These are phyloP conservation scores for Wiebesia pumilae DNA, from an alignment of 1,140 invertebrate species.

Conservation along the genomic window DNA sequence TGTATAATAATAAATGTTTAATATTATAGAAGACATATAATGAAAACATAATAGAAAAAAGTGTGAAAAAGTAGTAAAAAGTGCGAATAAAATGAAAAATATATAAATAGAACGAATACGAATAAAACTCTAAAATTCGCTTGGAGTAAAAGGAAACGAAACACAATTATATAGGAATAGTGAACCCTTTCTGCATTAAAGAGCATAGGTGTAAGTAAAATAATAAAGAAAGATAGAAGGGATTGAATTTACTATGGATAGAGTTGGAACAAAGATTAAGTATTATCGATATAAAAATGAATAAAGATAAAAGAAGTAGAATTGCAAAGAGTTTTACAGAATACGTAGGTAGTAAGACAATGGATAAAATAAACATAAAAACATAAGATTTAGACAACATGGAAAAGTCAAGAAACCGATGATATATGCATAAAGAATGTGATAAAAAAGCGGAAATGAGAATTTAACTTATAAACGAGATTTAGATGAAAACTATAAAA, in stretches of 20 bases:
- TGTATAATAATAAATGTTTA: background rate
- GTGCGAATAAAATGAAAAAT: background rate
- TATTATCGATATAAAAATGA: background rate
- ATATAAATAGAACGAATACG: background rate
- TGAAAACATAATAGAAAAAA: background rate
- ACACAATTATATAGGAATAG: background rate
- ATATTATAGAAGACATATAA: background rate
- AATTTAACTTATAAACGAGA: too few species aligned
- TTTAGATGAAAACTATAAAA: too few species aligned
- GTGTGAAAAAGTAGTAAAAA: background rate
- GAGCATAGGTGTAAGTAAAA: too few species aligned
- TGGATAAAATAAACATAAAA: too few species aligned
- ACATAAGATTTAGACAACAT: too few species aligned
- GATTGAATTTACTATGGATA: background rate
- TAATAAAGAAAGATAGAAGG: background rate
- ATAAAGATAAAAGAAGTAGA: background rate
- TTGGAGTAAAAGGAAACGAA: background rate
- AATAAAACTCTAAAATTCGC: background rate
- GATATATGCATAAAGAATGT: too few species aligned
- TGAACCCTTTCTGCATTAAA: background rate
- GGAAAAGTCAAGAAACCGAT: too few species aligned
- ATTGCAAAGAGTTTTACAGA: background rate
- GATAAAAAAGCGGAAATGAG: too few species aligned
- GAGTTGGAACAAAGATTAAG: background rate
- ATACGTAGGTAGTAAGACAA: too few species aligned